phyloP scores from a whole-genome alignment of 2,888 invertebrate species.

The Onthophagus sagittarius region DNA sequence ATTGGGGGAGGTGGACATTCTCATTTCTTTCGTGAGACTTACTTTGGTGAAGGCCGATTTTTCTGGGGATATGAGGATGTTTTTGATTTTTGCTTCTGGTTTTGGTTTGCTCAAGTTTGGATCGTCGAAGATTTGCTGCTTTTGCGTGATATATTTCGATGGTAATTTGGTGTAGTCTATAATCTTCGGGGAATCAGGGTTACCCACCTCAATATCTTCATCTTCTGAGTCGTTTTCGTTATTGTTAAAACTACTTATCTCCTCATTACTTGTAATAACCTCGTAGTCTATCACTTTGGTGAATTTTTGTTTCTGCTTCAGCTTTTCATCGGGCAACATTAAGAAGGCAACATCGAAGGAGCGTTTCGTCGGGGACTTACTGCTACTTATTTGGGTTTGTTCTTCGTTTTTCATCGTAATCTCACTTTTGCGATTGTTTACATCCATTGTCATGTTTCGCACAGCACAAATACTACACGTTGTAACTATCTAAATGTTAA shows the following conservation, averaged over 20 bases:
- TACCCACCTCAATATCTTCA: constrained; percentile 38
- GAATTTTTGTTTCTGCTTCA: constrained; percentile 61
- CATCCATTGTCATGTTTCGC: constrained; percentile 66
- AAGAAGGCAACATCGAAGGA: constrained; percentile 89
- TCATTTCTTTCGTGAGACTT: constrained; percentile 45
- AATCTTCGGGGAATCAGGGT: constrained; percentile 37
- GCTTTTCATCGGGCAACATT: constrained; percentile 81
- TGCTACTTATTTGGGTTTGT: constrained; percentile 41
- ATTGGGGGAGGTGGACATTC: constrained; percentile 56
- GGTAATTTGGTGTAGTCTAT: constrained; percentile 28
- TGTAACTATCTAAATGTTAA: constrained; percentile 20
- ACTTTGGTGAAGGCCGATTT: constrained; percentile 87
- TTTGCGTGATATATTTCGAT: constrained; percentile 40
- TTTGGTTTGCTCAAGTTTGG: constrained; percentile 51
- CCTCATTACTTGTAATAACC: constrained; percentile 26
- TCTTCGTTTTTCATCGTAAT: constrained; percentile 41
- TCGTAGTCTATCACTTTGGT: constrained; percentile 49
- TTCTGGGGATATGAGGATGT: constrained; percentile 51
- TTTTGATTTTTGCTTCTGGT: constrained; percentile 48
- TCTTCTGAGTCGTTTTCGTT: constrained; percentile 36
- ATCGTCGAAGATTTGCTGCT: constrained; percentile 60
- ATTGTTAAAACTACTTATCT: constrained; percentile 25
- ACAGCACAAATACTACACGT: constrained; percentile 23
- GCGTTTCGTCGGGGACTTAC: constrained; percentile 61
- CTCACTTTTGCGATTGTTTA: constrained; percentile 51